phyloP scores from a whole-genome alignment of 1,140 invertebrate genomes.

The Colletes latitarsis region DNA sequence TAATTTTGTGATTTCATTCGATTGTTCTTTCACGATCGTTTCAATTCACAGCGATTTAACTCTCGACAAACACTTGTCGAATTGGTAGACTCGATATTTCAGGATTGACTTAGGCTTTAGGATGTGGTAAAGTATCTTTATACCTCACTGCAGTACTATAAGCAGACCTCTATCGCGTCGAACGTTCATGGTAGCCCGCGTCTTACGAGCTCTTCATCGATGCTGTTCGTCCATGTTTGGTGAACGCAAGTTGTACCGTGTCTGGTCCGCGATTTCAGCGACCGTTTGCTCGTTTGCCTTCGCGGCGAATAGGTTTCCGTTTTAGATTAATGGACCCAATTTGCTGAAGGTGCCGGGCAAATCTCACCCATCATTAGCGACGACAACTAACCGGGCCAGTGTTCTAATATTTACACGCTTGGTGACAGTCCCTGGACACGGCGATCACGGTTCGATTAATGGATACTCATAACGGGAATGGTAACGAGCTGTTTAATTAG shows the following conservation, averaged over 20 bases:
- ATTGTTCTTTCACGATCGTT: no score
- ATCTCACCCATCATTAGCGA: constrained; percentile 47
- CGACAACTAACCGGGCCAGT: constrained; percentile 27
- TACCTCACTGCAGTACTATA: no score
- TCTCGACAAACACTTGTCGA: no score
- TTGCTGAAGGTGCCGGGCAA: constrained; percentile 31
- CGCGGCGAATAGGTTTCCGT: constrained; percentile 24
- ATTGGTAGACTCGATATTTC: no score
- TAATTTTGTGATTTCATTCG: no score
- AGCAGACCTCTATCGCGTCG: background rate
- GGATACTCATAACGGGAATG: constrained; percentile 33
- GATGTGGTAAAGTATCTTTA: no score
- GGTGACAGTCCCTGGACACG: constrained; percentile 8
- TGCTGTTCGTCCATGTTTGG: background rate
- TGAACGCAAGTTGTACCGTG: constrained; percentile 13
- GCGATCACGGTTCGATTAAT: constrained; percentile 43
- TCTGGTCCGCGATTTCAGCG: background rate
- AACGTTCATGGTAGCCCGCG: background rate
- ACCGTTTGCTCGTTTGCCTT: constrained; percentile 29
- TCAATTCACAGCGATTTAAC: no score
- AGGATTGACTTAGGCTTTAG: no score
- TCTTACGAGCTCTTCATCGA: background rate
- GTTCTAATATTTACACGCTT: constrained; percentile 51
- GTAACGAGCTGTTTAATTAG: constrained; percentile 48
- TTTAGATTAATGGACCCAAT: constrained; percentile 58